Evolutionary conservation across 2,113 vertebrate genomes (phyloP), one percentile per base, ranked within the genome.

Genomic region (Takifugu flavidus): DNA sequence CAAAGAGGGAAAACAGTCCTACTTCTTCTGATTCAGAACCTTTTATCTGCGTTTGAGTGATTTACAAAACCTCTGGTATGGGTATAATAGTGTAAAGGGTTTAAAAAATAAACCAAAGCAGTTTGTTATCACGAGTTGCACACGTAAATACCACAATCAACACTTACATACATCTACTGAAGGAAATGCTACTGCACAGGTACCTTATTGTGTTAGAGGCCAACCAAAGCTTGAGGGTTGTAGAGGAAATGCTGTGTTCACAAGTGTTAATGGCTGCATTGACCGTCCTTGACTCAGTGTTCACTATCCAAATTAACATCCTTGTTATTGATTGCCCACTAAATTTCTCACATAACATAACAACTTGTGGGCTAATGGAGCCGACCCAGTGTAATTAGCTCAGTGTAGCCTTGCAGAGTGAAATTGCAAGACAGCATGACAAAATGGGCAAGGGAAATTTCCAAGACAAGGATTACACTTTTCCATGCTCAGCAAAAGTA

Each of bases 261-360:
- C 43, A 57, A 53, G 58, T 49, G 58, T 64, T 68, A 50, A 70
- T 60, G 67, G 63, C 49, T 43, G n/a, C 1, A 25, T 13, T 26
- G 34, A 61, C 50, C 10, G 45, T 65, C 52, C 61, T 63, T 54
- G 60, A 58, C 54, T 70, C 44, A n/a, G 27, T 20, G 20, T 50
- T 51, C 39, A 56, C 61, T n/a, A 51, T 64, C 29, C 61, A 46
- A 13, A 42, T 74, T 66, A 54, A 74, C 52, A 58, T 26, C 46
- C 53, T 62, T 27, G 1, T 27, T 69, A 77, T 69, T 64, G 74
- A 82, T 68, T 61, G n/a, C 52, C 58, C 63, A 71, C 67, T 79
- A 65, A 62, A 67, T 62, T 29, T 53, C 43, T 68, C 20, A 57
- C 72, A 20, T 20, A 71, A 31, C 68, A 60, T 20, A 60, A 66